Evolutionary conservation across 2,113 vertebrate genomes (phyloP), one percentile per base, ranked within the genome.

Genomic region (Noturus placidus): DNA sequence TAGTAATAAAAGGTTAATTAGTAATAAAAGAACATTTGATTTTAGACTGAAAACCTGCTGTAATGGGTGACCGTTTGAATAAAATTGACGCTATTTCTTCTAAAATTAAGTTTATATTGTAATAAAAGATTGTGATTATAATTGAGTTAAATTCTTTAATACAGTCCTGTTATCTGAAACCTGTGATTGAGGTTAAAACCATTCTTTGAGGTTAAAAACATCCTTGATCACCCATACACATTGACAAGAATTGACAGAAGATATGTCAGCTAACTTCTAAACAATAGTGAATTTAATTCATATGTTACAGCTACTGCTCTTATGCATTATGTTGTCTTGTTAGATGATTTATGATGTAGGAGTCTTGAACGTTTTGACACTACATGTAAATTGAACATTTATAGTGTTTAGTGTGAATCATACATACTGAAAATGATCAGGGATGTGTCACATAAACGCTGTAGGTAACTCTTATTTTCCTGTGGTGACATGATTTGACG

Each of bases 381-480:
- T 35, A 59, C 54, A 35, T 57, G 78, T 22, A 80, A 35, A 80
- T 38, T 81, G 20, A 59, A 81, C 50, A 79, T 79, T 79, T 19
- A 35, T 33, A 80, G 25, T 52, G 25, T 30, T 79, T 54, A 7
- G 2, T 81, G 52, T 81, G 30, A 81, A 59, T 59, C 52, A 81
- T 14, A 59, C 54, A 81, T 81, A 35, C 52, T 38, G 33, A 59
- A 81, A 81, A 22, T 35, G n/a, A 35, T 33, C 19, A 22, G 8
- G 25, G 54, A 56, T 79, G 27, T 54, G 76, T 15, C 50, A 54
- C 76, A 52, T 54, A 79, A 79, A 30, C 1, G 25, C 6, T 79
- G 19, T 50, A 52, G 25, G 13, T 78, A 78, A 54, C 50, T 30
- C 25, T 78, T 54, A 79, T 56, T 61, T 82, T 82, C 56, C 33